Evolutionary conservation across 2,797 vertebrate genomes (phyloP).

Genomic region (Limnodromus scolopaceus): DNA sequence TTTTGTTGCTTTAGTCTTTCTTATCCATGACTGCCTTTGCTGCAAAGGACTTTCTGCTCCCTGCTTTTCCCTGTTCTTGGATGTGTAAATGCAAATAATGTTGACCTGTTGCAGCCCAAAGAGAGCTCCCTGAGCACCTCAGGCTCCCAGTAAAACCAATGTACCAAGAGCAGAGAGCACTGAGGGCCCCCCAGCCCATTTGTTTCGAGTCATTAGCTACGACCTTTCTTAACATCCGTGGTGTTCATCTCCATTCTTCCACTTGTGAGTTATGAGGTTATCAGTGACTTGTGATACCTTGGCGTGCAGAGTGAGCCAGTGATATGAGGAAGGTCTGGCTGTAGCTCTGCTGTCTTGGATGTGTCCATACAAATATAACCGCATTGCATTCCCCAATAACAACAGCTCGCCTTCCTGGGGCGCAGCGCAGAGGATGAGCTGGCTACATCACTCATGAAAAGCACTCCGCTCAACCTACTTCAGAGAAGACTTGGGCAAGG

Average conservation of each 20-base stretch:
- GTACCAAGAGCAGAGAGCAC: neutral
- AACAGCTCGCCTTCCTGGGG: neutral
- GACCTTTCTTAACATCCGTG: neutral
- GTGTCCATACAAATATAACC: neutral
- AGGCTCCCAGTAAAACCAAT: neutral
- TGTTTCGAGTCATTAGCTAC: neutral
- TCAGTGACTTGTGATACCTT: neutral
- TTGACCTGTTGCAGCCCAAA: neutral
- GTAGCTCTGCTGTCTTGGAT: neutral
- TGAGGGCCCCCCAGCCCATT: neutral
- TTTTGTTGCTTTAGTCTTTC: neutral
- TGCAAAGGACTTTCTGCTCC: neutral
- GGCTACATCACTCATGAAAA: neutral
- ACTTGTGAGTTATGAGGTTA: neutral
- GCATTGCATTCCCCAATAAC: neutral
- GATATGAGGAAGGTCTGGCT: neutral
- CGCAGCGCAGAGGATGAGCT: neutral
- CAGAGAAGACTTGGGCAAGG: neutral
- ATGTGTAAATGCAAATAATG: neutral
- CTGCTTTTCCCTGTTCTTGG: neutral
- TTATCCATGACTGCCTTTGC: neutral
- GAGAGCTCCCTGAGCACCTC: neutral
- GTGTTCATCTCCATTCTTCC: neutral
- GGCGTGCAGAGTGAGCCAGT: rapidly evolving
- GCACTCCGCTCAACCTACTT: neutral